Percentiles rank a stretch among this genome's conserved stretches.
phyloP scores from a whole-genome alignment of 2,888 invertebrate genomes.

The Allophyes oxyacanthae region DNA sequence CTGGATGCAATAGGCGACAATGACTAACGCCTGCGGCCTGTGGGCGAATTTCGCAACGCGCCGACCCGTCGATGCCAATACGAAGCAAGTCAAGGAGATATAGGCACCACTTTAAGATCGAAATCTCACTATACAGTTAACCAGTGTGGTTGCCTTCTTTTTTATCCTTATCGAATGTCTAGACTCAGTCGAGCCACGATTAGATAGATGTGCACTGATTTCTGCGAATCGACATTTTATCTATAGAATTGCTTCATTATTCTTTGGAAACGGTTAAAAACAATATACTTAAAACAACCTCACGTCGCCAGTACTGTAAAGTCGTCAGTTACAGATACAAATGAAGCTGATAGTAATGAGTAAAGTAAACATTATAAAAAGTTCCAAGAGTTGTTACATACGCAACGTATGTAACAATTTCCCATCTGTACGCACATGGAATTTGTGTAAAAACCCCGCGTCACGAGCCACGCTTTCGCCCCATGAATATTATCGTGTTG shows the following conservation, averaged over 20 bases:
- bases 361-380: constrained; percentile 42
- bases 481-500: constrained; percentile 75
- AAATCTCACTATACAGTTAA: constrained; percentile 74
- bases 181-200: constrained; percentile 54
- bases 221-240: constrained; percentile 45
- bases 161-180: constrained; percentile 68
- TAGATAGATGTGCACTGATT: constrained; percentile 56
- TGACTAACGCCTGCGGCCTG: constrained; percentile 76
- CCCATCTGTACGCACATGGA: constrained; percentile 44
- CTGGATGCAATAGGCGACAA: constrained; percentile 81
- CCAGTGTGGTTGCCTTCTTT: constrained; percentile 72
- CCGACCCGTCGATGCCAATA: constrained; percentile 75
- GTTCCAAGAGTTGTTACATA: constrained; percentile 23
- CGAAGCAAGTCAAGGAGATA: constrained; percentile 82
- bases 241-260: constrained; percentile 26
- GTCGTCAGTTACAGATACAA: constrained; percentile 8
- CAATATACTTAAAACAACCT: constrained; percentile 1
- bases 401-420: constrained; percentile 43
- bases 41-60: constrained; percentile 79
- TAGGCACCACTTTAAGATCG: constrained; percentile 64
- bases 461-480: constrained; percentile 78
- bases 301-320: background rate
- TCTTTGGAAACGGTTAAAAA: background rate
- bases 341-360: constrained; percentile 22
- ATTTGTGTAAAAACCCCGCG: constrained; percentile 60